Evolutionary conservation across 2,888 invertebrate species (phyloP).

Genomic region (Synanthedon andrenaeformis): DNA sequence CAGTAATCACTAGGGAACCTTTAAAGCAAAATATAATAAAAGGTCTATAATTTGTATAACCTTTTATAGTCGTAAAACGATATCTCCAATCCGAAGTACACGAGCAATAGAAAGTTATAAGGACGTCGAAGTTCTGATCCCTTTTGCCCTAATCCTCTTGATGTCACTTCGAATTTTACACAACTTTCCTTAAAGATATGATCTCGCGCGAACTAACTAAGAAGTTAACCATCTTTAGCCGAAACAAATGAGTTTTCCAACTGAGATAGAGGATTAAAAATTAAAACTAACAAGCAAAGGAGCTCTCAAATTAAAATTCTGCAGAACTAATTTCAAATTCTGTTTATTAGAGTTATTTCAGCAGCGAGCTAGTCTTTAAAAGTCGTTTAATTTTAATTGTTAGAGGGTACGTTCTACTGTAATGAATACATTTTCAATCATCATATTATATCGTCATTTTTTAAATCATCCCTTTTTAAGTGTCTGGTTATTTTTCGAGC

Average conservation of each 20-base stretch:
- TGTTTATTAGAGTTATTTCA: neutral
- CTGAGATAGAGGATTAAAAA: neutral
- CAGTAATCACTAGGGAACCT: too few relatives aligned
- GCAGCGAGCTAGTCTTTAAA: neutral
- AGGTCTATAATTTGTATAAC: too few relatives aligned
- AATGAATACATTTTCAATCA: too few relatives aligned
- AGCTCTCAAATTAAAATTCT: neutral
- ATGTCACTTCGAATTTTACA: conserved; percentile 29
- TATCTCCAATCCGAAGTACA: conserved; percentile 20
- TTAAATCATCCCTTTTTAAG: too few relatives aligned
- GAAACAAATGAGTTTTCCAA: neutral
- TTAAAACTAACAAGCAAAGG: neutral
- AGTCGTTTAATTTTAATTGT: too few relatives aligned
- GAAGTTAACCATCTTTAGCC: neutral
- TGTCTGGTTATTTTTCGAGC: too few relatives aligned
- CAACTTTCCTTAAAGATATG: conserved; percentile 26
- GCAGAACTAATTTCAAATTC: too few relatives aligned
- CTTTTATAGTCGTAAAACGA: neutral
- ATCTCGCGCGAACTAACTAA: conserved; percentile 17
- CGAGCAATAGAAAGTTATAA: conserved; percentile 36
- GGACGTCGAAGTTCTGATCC: conserved; percentile 32
- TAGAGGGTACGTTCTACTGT: too few relatives aligned
- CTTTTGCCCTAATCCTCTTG: conserved; percentile 29
- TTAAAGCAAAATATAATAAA: too few relatives aligned
- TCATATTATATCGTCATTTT: too few relatives aligned